Base-by-base conservation (phyloP, 2,113 vertebrate species). In the Numenius arquata region DNA sequence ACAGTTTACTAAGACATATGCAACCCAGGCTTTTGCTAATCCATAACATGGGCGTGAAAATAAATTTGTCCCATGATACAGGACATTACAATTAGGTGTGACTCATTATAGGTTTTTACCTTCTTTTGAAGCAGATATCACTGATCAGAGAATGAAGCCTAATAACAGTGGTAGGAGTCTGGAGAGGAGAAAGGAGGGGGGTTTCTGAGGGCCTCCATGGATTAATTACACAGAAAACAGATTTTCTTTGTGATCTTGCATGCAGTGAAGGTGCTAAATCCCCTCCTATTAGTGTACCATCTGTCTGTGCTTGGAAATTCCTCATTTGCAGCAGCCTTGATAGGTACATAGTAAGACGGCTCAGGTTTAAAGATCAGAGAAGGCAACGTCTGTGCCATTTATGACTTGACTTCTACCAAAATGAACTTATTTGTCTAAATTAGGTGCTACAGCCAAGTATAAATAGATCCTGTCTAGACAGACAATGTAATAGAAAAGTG, bases 381-480 rank as follows among this genome's bases (percentile, higher is more conserved):
- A 81, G 85, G 41, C 55, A 85, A 70, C 0, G 23, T 25, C 84
- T 93, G 50, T 50, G 77, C 89, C 84, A 89, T 96, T 87, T 91
- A 52, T 89, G 89, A 50, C 53, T 87, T 75, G 92, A 58, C 43
- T 95, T 68, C 38, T 55, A 82, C 81, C 23, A 92, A 91, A 95
- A 94, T 89, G 62, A 85, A 73, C 59, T 72, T 91, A 95, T 95
- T 95, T 91, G 78, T 96, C 95, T 87, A 85, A 95, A 96, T 96
- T 66, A 94, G 59, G 45, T 76, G 59, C 56, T 62, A 73, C 58
- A 87, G 65, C 25, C 80, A 82, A 83, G 53, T 94, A 95, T 88
- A 96, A 96, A 97, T 95, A 93, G 95, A 95, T 50, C 65, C 87
- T 95, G 92, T 96, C 96, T 95, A 95, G 94, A 97, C 96, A 96